phyloP scores from a whole-genome alignment of 2,888 invertebrate genomes.

The Ferrisia virgata region DNA sequence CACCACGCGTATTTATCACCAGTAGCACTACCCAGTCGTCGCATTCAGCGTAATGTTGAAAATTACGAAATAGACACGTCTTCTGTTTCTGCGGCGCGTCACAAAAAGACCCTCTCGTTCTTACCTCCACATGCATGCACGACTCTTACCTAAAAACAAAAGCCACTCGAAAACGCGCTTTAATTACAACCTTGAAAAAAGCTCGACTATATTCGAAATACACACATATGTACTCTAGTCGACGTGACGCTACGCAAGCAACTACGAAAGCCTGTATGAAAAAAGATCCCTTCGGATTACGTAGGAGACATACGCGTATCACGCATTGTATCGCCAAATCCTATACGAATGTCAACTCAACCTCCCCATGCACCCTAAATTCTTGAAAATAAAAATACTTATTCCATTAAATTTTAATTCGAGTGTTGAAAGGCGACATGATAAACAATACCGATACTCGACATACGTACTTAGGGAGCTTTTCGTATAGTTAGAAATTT shows the following conservation, averaged over 20 bases:
- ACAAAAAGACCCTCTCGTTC: not conserved
- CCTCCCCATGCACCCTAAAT: not conserved
- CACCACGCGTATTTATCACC: not conserved
- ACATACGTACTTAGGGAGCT: not conserved
- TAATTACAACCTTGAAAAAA: not conserved
- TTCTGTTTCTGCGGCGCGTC: not conserved
- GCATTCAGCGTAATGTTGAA: not conserved
- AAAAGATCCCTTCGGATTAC: not conserved
- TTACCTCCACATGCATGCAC: not conserved
- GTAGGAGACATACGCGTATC: no score
- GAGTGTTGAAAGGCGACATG: not conserved
- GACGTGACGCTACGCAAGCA: not conserved
- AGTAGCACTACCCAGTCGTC: not conserved
- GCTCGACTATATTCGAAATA: not conserved
- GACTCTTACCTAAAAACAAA: no score
- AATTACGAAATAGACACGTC: conserved; percentile 6
- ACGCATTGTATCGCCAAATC: no score
- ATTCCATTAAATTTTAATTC: not conserved
- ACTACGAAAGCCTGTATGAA: not conserved
- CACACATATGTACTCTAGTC: not conserved
- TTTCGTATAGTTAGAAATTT: not conserved
- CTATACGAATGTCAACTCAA: not conserved
- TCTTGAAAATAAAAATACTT: no score
- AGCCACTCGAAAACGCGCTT: not conserved
- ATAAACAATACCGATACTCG: not conserved